A percentile compares a stretch with the other conserved stretches of the same genome.
Evolutionary conservation across 2,888 invertebrate genomes (phyloP).

Genomic region (Tenthredo distinguenda): DNA sequence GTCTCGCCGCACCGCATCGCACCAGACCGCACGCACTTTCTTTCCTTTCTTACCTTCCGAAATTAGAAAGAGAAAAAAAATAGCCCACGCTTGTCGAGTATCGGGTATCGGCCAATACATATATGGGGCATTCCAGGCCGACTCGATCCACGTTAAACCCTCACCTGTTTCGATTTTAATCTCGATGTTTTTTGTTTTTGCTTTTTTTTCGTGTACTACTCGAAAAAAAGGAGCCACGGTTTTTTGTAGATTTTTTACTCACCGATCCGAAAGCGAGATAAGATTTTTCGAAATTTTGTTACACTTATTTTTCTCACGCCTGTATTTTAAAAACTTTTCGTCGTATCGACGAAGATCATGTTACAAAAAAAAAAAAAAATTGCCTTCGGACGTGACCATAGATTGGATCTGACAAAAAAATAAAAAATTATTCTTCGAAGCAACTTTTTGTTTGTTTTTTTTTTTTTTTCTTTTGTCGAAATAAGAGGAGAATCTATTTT

Average conservation of each 20-base stretch:
- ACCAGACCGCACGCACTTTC: slow-evolving; percentile 16
- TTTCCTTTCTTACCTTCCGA: slow-evolving; percentile 33
- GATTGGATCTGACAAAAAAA: too few relatives aligned
- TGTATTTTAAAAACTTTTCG: too few relatives aligned
- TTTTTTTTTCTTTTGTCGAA: neutral
- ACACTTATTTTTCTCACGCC: neutral
- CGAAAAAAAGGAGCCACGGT: neutral
- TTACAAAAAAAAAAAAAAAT: too few relatives aligned
- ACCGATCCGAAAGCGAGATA: too few relatives aligned
- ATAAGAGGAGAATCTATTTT: too few relatives aligned
- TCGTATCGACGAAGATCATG: too few relatives aligned
- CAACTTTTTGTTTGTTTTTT: neutral
- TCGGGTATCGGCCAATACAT: slow-evolving; percentile 11
- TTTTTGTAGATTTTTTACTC: neutral
- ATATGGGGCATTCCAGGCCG: slow-evolving; percentile 19
- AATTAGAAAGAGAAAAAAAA: slow-evolving; percentile 25
- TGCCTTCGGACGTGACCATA: too few relatives aligned
- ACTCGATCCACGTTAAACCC: neutral
- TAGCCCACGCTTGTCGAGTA: slow-evolving; percentile 19
- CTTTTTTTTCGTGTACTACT: neutral
- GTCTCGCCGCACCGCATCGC: neutral
- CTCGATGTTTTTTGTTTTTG: neutral
- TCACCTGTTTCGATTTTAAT: neutral
- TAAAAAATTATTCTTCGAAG: too few relatives aligned
- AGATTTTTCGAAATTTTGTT: neutral